Base-by-base conservation (phyloP, 2,888 invertebrate species). In the Bellardia bayeri region DNA sequence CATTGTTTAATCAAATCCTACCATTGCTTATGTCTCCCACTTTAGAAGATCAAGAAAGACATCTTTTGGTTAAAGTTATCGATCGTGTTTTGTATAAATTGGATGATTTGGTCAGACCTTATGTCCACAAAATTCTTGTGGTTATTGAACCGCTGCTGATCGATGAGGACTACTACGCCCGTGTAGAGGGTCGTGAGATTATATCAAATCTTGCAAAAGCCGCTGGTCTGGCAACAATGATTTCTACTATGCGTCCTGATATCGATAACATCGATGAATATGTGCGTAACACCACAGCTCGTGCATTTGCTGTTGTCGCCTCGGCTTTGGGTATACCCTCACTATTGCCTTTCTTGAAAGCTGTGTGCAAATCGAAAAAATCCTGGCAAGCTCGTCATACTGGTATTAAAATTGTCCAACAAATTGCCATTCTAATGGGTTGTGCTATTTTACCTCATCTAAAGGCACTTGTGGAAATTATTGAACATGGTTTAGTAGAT, bases 191-290 rank as follows among this genome's bases (percentile, higher is more conserved):
- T 90, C 96, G 99, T 91, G 99, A 99, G 94, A 99, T 99, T 90
- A 99, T 99, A 92, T 99, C 99, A 0, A 99, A 99, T 94, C 95
- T 99, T 92, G 99, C 99, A 0, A 99, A 99, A 94, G 99, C 99
- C 1, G 99, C 99, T 3, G 99, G 99, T 82, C 94, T 99, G 81
- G 99, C 99, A 4, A 99, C 99, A 14, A 99, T 99, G 99, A 99
- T 99, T 91, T 99, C 99, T 5, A 99, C 99, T 0, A 99, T 99
- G 99, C 95, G 99, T 93, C 99, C 99, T 0, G 99, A 99, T 94
- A 99, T 99, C 91, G 99, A 99, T 94, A 99, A 99, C 93, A 99
- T 99, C 91, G 99, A 99, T 94, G 99, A 99, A 94, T 99, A 99
- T 92, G 99, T 99, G 56, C 96, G 99, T 92, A 99, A 99, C 94